Evolutionary conservation across 1,140 invertebrate genomes (phyloP), one percentile per base, ranked within the genome.

Genomic region (Rhysida immarginata): DNA sequence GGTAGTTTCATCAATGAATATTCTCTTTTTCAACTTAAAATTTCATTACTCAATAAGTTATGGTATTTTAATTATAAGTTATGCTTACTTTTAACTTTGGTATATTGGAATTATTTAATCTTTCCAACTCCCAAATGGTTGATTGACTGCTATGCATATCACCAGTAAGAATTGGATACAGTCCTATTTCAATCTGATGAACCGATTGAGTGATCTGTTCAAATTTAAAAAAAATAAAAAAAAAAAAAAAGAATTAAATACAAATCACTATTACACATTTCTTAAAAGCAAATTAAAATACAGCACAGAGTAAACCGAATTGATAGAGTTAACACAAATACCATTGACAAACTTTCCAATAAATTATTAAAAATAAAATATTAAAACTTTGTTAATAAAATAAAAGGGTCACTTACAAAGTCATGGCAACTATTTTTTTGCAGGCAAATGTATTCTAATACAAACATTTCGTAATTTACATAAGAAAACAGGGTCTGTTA

Each of bases 81-180:
- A 35, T 18, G 25, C 25, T 48, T 69, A 74, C 71, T 66, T 77
- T 78, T 26, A 82, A 71, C 62, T 80, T 75, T 11, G 79, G 77
- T 53, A 77, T 61, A 60, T 83, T 78, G 18, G 73, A 70, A 21
- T 71, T 66, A 43, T 80, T 69, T 66, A 82, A 80, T 45, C 71
- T 69, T 61, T 81, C 74, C 27, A 88, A 69, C 63, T 79, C 74
- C 52, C 71, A 63, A 8, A 77, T 67, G 61, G 81, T 74, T 44
- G 76, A 75, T 52, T 73, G 71, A 26, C 79, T 72, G 57, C 77
- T 76, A 35, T 74, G 73, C 1, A 80, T 76, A 54, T 78, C 73
- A 26, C 77, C 77, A 43, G 77, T 81, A 55, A 89, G 78, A 20
- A 86, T 75, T 16, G 85, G 85, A 75, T 87, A 89, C 55, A 88